Base-by-base conservation (phyloP, 2,888 invertebrate genomes). In the Phalera bucephala region DNA sequence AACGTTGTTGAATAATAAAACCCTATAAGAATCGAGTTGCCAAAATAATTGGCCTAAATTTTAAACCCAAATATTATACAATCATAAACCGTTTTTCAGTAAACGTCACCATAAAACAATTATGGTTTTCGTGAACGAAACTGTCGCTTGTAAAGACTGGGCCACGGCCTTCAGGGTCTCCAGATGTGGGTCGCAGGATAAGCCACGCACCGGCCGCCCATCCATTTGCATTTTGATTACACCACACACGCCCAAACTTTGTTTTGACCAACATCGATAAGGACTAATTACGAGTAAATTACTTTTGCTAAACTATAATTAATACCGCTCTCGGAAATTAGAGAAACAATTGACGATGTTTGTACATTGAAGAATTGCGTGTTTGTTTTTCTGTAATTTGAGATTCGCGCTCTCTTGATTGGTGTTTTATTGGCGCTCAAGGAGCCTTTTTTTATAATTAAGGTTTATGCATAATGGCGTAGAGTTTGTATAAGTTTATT, bases 121-220 rank as follows among this genome's bases (percentile, higher is more conserved):
- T 52, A 47, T 11, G 22, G 32, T 46, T 52, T 51, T 59, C 44
- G 52, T 52, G 58, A 55, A 54, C 42, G 42, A 59, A 66, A 57
- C 3, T 70, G 70, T 72, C 68, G 67, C 64, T 36, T 26, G 32
- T 36, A 37, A 33, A 41, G 64, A 63, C 74, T 76, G 74, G 80
- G 81, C 61, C 80, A 58, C 75, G 85, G 75, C 88, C 87, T 87
- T 84, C 78, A n/a, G n/a, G n/a, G n/a, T n/a, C n/a, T n/a, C 64
- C 38, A 84, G 86, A 88, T 87, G 81, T 89, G 73, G 89, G 88
- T 74, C 87, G 75, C 47, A 64, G 87, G 88, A 88, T 87, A 87
- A 87, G 74, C 66, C 75, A 77, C 78, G 74, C 75, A 75, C 69
- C 59, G 47, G 57, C 63, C 50, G 62, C 51, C 50, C 36, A 20